Conservation (phyloP, 92 coral and sea anemone genomes). For the Montipora capitata region DNA sequence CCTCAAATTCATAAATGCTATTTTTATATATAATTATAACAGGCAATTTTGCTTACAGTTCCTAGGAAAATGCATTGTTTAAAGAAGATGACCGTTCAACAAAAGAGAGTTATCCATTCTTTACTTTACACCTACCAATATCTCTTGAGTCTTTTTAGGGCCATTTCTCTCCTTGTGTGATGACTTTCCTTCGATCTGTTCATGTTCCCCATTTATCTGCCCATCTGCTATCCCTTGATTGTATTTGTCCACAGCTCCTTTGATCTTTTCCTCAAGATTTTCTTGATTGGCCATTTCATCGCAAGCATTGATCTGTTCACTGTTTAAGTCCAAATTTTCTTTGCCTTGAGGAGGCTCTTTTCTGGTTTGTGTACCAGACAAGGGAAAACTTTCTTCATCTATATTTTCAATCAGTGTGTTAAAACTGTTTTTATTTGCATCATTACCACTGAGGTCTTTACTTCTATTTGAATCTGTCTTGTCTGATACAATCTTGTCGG, state of each 20-base stretch:
- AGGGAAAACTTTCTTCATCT: not conserved
- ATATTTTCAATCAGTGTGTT: not conserved
- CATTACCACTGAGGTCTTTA: too few relatives aligned
- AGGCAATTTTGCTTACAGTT: not conserved
- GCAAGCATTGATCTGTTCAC: not conserved
- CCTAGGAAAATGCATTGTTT: not conserved
- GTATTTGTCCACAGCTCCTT: not conserved
- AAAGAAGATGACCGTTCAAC: not conserved
- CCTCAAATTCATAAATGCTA: not conserved
- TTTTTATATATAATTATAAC: not conserved
- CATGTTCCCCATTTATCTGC: not conserved
- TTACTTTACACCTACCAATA: not conserved
- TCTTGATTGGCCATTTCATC: not conserved
- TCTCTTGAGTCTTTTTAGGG: not conserved
- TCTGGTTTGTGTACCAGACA: not conserved
- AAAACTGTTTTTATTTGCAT: not conserved
- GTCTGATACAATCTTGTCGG: not conserved
- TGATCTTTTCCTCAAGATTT: not conserved
- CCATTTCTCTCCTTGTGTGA: not conserved
- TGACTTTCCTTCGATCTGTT: not conserved
- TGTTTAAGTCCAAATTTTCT: not conserved
- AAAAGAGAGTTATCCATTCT: too few relatives aligned
- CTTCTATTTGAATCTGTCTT: not conserved
- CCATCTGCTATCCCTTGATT: constrained; percentile 1
- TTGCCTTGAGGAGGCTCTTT: not conserved